A percentile compares a stretch with the other conserved stretches of the same genome.
phyloP scores from a whole-genome alignment of 1,140 invertebrate species.

The Dreissena polymorpha region DNA sequence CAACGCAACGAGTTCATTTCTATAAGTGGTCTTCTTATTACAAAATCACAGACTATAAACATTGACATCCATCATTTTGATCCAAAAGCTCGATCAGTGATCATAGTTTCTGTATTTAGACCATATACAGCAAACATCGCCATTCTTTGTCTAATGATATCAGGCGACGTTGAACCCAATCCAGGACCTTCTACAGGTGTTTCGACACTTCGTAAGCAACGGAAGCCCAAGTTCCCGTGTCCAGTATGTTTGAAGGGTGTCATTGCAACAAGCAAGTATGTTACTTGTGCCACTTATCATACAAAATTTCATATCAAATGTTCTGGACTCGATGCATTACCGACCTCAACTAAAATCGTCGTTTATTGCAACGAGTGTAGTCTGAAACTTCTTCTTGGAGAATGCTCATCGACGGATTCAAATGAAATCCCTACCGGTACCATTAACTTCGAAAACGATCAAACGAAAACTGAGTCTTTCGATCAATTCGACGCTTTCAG shows the following conservation, averaged over 20 bases:
- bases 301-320: conserved; percentile 42
- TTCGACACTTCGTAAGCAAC: no score
- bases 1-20: no score
- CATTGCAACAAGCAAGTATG: conserved; percentile 22
- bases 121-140: no score
- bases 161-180: no score
- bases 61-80: no score
- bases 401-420: not conserved
- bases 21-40: no score
- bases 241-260: conserved; percentile 28
- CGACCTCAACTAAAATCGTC: conserved; percentile 2
- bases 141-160: no score
- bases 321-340: conserved; percentile 6
- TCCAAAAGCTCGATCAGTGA: no score
- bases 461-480: not conserved
- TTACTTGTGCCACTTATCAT: conserved; percentile 17
- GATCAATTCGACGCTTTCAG: conserved; percentile 20
- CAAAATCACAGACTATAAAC: no score
- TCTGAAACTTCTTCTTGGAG: not conserved
- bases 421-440: not conserved
- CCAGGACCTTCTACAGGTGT: no score
- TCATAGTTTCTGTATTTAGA: no score
- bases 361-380: not conserved
- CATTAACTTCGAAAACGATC: not conserved
- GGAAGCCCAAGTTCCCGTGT: conserved; percentile 26